These are phyloP conservation scores for Drosophila fulvimacula DNA, from an alignment of 2,888 invertebrate species.

Conservation along the genomic window DNA sequence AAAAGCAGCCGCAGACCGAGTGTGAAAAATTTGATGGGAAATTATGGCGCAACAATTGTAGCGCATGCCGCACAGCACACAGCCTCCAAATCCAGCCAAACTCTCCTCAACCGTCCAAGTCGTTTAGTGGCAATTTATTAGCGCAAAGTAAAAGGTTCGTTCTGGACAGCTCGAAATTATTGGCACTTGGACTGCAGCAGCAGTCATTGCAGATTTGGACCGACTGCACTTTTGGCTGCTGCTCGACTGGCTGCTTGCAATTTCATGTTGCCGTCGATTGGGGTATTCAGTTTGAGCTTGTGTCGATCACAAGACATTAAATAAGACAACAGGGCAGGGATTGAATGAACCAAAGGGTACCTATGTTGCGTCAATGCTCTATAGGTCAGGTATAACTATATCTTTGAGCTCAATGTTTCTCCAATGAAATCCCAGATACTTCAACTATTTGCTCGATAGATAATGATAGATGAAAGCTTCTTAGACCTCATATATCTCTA, in stretches of 20 bases:
- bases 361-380: conserved; percentile 28
- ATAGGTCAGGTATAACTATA: background rate
- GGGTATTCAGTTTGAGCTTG: conserved; percentile 42
- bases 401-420: too few relatives aligned
- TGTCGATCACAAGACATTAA: conserved; percentile 55
- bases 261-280: conserved; percentile 50
- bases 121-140: conserved; percentile 77
- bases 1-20: conserved; percentile 58
- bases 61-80: conserved; percentile 48
- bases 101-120: conserved; percentile 47
- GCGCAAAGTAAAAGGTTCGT: conserved; percentile 77
- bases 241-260: conserved; percentile 30
- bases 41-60: conserved; percentile 79
- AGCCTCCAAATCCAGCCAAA: conserved; percentile 9
- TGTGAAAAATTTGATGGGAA: conserved; percentile 81
- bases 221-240: conserved; percentile 24
- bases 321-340: conserved; percentile 54
- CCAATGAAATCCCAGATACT: background rate
- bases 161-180: conserved; percentile 67
- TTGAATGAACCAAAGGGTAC: conserved; percentile 1
- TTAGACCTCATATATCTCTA: background rate
- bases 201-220: conserved; percentile 34
- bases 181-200: conserved; percentile 68
- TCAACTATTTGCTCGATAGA: background rate
- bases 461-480: background rate